phyloP scores from a whole-genome alignment of 2,113 vertebrate genomes.

The Calidris pugnax region DNA sequence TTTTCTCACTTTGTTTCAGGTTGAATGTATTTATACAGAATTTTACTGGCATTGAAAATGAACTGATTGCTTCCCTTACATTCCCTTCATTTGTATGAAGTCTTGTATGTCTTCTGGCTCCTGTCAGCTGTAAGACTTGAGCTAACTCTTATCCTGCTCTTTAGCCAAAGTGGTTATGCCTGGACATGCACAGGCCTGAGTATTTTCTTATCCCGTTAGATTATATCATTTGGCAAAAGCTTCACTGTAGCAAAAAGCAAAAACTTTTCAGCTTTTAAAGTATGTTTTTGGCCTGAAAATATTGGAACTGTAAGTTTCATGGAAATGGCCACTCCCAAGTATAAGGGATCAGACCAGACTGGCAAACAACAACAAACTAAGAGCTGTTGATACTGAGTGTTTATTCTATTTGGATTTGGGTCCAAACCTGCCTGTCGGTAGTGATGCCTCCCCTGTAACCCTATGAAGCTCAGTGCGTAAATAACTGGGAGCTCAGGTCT shows the following conservation, averaged over 20 bases:
- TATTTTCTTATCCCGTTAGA: background rate
- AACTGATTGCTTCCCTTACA: background rate
- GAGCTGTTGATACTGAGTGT: background rate
- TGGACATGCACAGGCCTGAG: background rate
- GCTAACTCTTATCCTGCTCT: background rate
- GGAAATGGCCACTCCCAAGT: background rate
- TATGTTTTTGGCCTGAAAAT: background rate
- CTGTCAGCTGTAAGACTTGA: background rate
- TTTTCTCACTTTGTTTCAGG: background rate
- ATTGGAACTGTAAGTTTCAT: background rate
- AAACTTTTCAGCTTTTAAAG: background rate
- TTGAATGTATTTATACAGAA: background rate
- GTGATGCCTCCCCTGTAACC: background rate
- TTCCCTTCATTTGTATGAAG: background rate
- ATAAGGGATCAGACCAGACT: background rate
- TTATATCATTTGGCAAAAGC: background rate
- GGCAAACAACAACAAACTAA: background rate
- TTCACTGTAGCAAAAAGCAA: background rate
- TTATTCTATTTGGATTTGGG: background rate
- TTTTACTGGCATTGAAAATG: background rate
- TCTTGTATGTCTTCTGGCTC: background rate
- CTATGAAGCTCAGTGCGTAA: background rate
- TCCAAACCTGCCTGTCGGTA: background rate
- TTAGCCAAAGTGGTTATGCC: background rate
- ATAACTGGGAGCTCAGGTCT: background rate